Evolutionary conservation across 2,113 vertebrate species (phyloP), one percentile per base, ranked within the genome.

Genomic region (Neopipo cinnamomea): DNA sequence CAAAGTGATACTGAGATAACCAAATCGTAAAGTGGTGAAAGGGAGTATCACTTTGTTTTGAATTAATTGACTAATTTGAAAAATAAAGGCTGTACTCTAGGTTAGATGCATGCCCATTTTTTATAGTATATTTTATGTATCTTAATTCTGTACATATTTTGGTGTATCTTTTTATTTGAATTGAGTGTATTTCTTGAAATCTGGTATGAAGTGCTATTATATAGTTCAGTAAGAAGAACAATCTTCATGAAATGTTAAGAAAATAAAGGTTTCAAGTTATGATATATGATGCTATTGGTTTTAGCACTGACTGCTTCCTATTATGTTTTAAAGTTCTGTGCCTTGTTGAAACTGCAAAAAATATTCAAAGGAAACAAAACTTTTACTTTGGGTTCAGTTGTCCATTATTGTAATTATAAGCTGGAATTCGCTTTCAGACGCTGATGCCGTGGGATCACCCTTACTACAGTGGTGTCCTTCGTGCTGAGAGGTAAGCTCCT

Each of bases 381-480:
- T 42, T 87, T 47, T 83, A 31, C 24, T 85, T 90, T 24, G n/a
- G 24, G 39, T 91, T 94, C 58, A 46, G 12, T 41, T 94, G 67
- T 74, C 30, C 27, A 17, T 93, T 63, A 24, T 65, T 77, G 67
- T 62, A 46, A n/a, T 74, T 83, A 56, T 30, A 88, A 90, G 33
- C 37, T 94, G 74, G 55, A 83, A 74, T 86, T 88, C 52, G 94
- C 16, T 96, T 97, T 71, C 83, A 99, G 99, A 98, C 98, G 84
- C 91, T 99, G 49, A 99, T 99, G 99, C 99, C 99, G 0, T 99
- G 99, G 99, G 99, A 99, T 96, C 99, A 99, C 56, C 98, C 99
- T 2, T 99, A 98, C 96, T 99, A 99, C 89, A 99, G 99, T 23
- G 99, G 99, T 5, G 98, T 99, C 35, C 92, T 99, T 82, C 99